phyloP scores from a whole-genome alignment of 2,888 invertebrate species.

The Timema podura region DNA sequence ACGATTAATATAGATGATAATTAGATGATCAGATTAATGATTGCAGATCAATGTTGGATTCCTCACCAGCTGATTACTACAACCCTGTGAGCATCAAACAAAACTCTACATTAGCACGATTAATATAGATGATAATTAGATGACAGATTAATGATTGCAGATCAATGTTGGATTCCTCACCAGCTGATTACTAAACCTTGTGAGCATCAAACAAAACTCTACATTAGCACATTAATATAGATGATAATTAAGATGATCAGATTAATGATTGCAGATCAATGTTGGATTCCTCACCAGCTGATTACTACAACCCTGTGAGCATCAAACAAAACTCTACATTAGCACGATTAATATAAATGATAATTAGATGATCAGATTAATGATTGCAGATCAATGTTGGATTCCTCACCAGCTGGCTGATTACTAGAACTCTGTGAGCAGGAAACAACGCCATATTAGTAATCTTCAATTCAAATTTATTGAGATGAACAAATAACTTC shows the following conservation, averaged over 20 bases:
- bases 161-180: slow-evolving; percentile 85
- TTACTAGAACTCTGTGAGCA: slow-evolving; percentile 62
- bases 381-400: background rate
- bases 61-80: too few relatives aligned
- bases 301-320: slow-evolving; percentile 66
- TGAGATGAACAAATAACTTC: background rate
- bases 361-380: background rate
- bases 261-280: background rate
- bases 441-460: slow-evolving; percentile 9
- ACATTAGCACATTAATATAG: too few relatives aligned
- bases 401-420: slow-evolving; percentile 54
- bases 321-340: slow-evolving; percentile 19
- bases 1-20: too few relatives aligned
- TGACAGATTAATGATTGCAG: slow-evolving; percentile 54
- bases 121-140: too few relatives aligned
- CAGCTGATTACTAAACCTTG: slow-evolving; percentile 78
- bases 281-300: slow-evolving; percentile 46
- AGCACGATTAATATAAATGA: too few relatives aligned
- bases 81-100: too few relatives aligned
- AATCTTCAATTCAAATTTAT: too few relatives aligned
- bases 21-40: too few relatives aligned
- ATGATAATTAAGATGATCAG: background rate
- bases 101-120: too few relatives aligned
- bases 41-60: too few relatives aligned
- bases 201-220: slow-evolving; percentile 29